Percentiles rank a stretch among this genome's conserved stretches.
These are phyloP conservation scores for Anastatus disparis DNA, from an alignment of 1,140 invertebrate genomes.

Conservation along the genomic window DNA sequence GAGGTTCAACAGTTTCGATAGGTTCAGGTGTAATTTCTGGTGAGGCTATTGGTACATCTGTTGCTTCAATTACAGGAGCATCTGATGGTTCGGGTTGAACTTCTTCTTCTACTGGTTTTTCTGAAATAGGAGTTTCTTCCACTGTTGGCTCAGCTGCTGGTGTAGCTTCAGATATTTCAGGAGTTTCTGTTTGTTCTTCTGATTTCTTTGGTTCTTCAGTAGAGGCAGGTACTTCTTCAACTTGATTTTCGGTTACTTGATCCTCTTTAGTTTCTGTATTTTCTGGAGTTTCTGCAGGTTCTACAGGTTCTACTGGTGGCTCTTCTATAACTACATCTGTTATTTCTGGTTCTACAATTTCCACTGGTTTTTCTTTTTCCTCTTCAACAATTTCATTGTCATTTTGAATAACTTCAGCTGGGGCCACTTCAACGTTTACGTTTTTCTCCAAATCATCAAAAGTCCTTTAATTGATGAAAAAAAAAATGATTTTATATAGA, in stretches of 20 bases:
- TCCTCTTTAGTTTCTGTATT: background rate
- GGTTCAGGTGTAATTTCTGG: background rate
- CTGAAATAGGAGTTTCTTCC: background rate
- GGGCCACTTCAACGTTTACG: conserved; percentile 9
- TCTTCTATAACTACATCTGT: conserved; percentile 38
- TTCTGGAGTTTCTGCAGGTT: background rate
- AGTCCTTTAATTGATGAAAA: no score
- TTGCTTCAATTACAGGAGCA: background rate
- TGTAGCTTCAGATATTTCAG: background rate
- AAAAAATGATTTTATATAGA: no score
- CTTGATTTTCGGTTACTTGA: background rate
- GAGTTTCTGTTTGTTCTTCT: background rate
- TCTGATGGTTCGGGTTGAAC: background rate
- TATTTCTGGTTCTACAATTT: conserved; percentile 41
- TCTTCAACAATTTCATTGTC: conserved; percentile 32
- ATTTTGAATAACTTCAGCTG: conserved; percentile 1
- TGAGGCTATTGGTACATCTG: background rate
- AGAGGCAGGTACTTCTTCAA: background rate
- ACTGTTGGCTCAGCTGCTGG: background rate
- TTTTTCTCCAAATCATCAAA: conserved; percentile 43
- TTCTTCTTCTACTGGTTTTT: background rate
- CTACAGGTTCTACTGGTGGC: background rate
- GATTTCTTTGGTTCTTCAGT: background rate
- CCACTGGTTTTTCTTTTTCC: conserved; percentile 10
- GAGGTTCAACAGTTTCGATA: background rate